These are phyloP conservation scores for Cabera pusaria DNA, from an alignment of 2,888 invertebrate species.

Conservation along the genomic window DNA sequence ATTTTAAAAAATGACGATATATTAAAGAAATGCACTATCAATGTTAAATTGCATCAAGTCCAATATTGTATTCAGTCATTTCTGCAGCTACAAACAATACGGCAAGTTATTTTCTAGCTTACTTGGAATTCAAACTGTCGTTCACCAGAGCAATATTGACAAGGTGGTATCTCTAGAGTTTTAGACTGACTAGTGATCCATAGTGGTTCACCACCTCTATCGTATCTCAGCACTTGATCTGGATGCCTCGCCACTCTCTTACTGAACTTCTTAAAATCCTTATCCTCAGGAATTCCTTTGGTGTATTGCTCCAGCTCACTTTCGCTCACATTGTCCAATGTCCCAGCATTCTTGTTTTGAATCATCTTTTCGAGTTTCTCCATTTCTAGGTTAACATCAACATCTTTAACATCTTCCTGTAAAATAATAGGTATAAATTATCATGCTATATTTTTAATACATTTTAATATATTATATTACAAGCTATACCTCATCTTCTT, in stretches of 20 bases:
- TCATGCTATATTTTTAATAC: no score
- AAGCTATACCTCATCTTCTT: slow-evolving; percentile 76
- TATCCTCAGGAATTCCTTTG: slow-evolving; percentile 85
- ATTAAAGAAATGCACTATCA: no score
- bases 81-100: no score
- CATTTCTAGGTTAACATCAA: slow-evolving; percentile 77
- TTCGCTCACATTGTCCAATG: slow-evolving; percentile 85
- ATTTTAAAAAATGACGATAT: no score
- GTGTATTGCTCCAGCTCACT: slow-evolving; percentile 88
- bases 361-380: slow-evolving; percentile 74
- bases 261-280: slow-evolving; percentile 90
- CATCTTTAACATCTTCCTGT: slow-evolving; percentile 61
- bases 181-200: slow-evolving; percentile 88
- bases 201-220: slow-evolving; percentile 90
- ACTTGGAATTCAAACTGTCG: slow-evolving; percentile 96
- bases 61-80: no score
- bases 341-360: slow-evolving; percentile 84
- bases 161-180: slow-evolving; percentile 85
- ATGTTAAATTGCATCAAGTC: no score
- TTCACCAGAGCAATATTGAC: slow-evolving; percentile 88
- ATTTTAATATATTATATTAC: no score
- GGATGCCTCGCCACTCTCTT: slow-evolving; percentile 87
- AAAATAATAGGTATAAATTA: no score
- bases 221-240: slow-evolving; percentile 92
- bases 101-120: slow-evolving; percentile 29